These are phyloP conservation scores for Gracilinanus agilis DNA, from an alignment of 2,113 vertebrate species.

Conservation along the genomic window DNA sequence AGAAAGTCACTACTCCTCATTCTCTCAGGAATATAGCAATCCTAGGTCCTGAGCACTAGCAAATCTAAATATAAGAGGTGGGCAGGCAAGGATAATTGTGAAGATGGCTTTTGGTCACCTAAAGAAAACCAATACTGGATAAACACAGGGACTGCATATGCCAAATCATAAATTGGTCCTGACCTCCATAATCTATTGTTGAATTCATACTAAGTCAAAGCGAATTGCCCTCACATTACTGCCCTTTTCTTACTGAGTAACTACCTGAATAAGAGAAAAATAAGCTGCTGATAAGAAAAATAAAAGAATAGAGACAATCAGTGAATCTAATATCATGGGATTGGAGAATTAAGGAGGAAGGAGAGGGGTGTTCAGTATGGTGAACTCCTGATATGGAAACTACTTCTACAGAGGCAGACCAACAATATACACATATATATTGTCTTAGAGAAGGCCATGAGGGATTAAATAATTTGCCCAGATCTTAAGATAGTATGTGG, in stretches of 20 bases:
- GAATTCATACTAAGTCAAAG: not conserved
- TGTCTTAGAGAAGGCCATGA: not conserved
- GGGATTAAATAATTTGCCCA: not conserved
- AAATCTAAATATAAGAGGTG: slow-evolving; percentile 34
- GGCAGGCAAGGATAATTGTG: slow-evolving; percentile 35
- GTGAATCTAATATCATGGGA: slow-evolving; percentile 5
- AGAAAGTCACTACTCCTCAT: slow-evolving; percentile 20
- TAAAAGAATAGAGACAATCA: slow-evolving; percentile 14
- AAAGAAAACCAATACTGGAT: slow-evolving; percentile 1
- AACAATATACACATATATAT: too few relatives aligned
- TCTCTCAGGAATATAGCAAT: not conserved
- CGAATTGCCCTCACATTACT: slow-evolving; percentile 11
- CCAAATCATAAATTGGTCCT: not conserved
- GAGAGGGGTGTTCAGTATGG: not conserved
- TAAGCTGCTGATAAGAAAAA: slow-evolving; percentile 20
- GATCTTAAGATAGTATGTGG: not conserved
- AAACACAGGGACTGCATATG: slow-evolving; percentile 19
- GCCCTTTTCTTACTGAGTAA: slow-evolving; percentile 11
- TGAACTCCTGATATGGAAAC: not conserved
- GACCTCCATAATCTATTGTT: not conserved
- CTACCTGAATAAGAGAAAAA: slow-evolving; percentile 39
- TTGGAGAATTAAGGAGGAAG: slow-evolving; percentile 30
- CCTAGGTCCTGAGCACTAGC: not conserved
- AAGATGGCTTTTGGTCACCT: not conserved
- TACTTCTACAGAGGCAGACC: not conserved